Evolutionary conservation across 2,113 vertebrate species (phyloP), one percentile per base, ranked within the genome.

Genomic region (Ancistrus triradiatus): DNA sequence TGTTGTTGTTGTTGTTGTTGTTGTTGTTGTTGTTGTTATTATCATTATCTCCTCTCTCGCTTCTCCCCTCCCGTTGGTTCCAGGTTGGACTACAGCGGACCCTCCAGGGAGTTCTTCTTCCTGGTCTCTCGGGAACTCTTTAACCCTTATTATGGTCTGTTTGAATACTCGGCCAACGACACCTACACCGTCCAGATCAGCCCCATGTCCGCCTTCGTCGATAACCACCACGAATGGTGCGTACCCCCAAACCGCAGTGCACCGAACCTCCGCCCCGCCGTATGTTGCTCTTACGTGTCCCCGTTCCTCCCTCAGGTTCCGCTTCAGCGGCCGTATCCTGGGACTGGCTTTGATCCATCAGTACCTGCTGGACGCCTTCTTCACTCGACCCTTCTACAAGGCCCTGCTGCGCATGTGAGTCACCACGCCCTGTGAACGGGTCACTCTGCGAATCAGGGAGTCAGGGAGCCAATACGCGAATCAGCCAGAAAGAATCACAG

Each of bases 181-280:
- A 99, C 96, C 4, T 99, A 99, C 74, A 99, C 96, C 13, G 96
- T 99, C 62, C 96, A 99, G 85, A 99, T 99, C 83, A 99, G 95
- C 87, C 96, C 95, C 70, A 99, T 99, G 96, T 99, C 96, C 61
- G 96, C 96, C 70, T 99, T 99, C 19, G 95, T 99, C 17, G 96
- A 99, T 84, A 99, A 99, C 90, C 96, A 98, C 74, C 96, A 99
- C 3, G 96, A 99, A 75, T 98, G 96, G 96, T 98, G 87, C 91
- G 89, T 25, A n/a, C n/a, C n/a, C n/a, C n/a, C n/a, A n/a, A n/a
- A n/a, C n/a, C n/a, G n/a, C 7, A 22, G 10, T 24, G 13, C 10
- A 13, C 13, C 11, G 13, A 6, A 42, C 9, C 2, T 13, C 5
- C 1, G 2, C 1, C 3, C 43, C 3, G 46, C n/a, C n/a, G n/a